Percentiles rank a stretch among this genome's conserved stretches.
These are phyloP conservation scores for Trichonephila clavata DNA, from an alignment of 1,140 invertebrate species.

Conservation along the genomic window DNA sequence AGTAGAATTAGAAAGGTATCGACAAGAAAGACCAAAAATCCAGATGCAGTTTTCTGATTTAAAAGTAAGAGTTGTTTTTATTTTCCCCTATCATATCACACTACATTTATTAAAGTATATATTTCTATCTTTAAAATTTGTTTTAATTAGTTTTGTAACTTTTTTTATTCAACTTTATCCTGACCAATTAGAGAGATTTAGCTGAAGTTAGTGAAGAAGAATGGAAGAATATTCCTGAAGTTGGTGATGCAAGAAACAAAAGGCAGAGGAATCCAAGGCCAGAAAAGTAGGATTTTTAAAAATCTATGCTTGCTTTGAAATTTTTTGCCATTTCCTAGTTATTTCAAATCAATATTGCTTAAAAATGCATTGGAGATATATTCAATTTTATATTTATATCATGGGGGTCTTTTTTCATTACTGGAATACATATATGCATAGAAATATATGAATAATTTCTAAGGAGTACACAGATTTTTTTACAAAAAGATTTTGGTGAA, in stretches of 20 bases:
- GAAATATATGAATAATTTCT: no score
- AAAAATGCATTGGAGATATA: not conserved
- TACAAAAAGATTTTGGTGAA: no score
- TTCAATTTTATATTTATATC: not conserved
- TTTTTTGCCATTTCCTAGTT: not conserved
- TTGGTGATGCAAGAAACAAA: constrained; percentile 98
- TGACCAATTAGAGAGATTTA: constrained; percentile 86
- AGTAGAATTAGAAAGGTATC: constrained; percentile 95
- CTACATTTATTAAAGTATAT: not conserved
- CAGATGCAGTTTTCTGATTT: constrained; percentile 99
- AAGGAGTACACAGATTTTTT: no score
- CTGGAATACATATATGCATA: no score
- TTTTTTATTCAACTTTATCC: not conserved
- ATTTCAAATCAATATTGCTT: not conserved
- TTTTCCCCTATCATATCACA: no score
- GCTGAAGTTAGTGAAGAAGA: constrained; percentile 92
- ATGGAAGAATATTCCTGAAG: constrained; percentile 98
- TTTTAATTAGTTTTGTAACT: not conserved
- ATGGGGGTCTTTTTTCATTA: no score
- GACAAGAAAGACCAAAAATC: constrained; percentile 99
- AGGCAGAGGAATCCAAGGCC: constrained; percentile 96
- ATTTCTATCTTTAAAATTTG: not conserved
- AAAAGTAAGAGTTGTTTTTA: constrained; percentile 83
- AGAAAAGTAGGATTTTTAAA: constrained; percentile 87
- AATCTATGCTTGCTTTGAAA: not conserved